These are phyloP conservation scores for Psilanteris sp. DNA, from an alignment of 1,140 invertebrate species.

Conservation along the genomic window DNA sequence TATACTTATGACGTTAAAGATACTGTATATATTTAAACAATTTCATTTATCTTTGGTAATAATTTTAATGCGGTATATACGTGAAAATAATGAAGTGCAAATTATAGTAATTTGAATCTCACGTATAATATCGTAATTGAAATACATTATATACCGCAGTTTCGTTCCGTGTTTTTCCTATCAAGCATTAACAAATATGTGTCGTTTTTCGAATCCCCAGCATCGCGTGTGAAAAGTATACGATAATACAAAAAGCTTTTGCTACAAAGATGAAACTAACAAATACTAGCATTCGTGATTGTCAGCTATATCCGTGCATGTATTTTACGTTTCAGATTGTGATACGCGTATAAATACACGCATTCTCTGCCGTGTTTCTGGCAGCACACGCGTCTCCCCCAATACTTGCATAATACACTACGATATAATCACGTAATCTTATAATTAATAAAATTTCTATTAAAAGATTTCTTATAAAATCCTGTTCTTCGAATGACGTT, in stretches of 20 bases:
- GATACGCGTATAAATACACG: slow-evolving; percentile 47
- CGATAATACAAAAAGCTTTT: slow-evolving; percentile 39
- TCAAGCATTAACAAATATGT: slow-evolving; percentile 7
- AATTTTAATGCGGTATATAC: too few species aligned
- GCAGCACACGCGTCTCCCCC: slow-evolving; percentile 50
- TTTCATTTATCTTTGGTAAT: too few species aligned
- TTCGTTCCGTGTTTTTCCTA: slow-evolving; percentile 17
- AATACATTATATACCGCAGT: not conserved
- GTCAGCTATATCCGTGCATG: slow-evolving; percentile 40
- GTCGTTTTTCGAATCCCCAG: slow-evolving; percentile 1
- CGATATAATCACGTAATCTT: too few species aligned
- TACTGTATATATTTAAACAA: too few species aligned
- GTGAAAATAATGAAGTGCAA: too few species aligned
- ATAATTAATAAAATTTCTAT: too few species aligned
- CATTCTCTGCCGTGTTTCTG: slow-evolving; percentile 26
- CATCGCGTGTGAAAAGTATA: slow-evolving; percentile 40
- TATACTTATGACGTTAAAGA: too few species aligned
- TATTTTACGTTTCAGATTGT: slow-evolving; percentile 8
- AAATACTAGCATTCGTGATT: slow-evolving; percentile 46
- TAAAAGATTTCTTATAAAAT: too few species aligned
- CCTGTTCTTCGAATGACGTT: too few species aligned
- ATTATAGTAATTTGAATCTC: too few species aligned
- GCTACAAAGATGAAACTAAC: slow-evolving; percentile 36
- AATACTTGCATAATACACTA: slow-evolving; percentile 36
- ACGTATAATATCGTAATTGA: slow-evolving; percentile 12